Base-by-base conservation (phyloP, 2,797 vertebrate genomes). In the Acanthiza pusilla region DNA sequence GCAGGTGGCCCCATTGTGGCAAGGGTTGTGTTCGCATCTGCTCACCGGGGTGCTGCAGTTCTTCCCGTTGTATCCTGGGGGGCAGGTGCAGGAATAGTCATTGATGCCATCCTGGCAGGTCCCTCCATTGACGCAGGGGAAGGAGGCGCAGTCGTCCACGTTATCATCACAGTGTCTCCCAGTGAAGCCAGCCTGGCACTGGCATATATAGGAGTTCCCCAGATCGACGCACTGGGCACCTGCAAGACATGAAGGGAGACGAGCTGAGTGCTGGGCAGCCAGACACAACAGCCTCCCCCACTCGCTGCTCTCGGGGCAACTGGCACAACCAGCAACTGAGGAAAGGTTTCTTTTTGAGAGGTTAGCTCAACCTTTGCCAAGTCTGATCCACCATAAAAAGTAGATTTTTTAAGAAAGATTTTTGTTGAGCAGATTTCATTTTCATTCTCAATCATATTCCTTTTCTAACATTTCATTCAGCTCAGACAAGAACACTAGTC, bases 1-100 rank as follows among this genome's bases (percentile, higher is more conserved):
- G 98, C 99, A 99, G 71, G 99, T 99, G 91, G 99, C 99, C 63
- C 99, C 99, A 4, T 99, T 99, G 97, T 99, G 99, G 96, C 99
- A 99, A 15, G 99, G 99, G 81, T 97, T 98, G 66, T 99, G 99
- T 81, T 98, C 97, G 5, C 99, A 99, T 92, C 98, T 98, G 96
- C 98, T 99, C 96, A 99, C 96, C 0, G 98, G 98, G 12, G 98
- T 96, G 55, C 98, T 99, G 97, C 99, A 99, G 98, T 99, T 99
- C 97, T 98, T 99, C 80, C 99, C 99, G 0, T 98, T 98, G 95
- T 99, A 99, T 60, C 99, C 99, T 2, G 99, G 99, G 4, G 99
- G 99, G 71, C 99, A 99, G 77, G 97, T 99, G 92, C 99, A 99
- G 60, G 98, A 99, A 96, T 99, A 99, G 82, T 98, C 98, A 5